A percentile compares a stretch with the other conserved stretches of the same genome.
phyloP scores from a whole-genome alignment of 2,113 vertebrate species.

The Microtus pennsylvanicus region DNA sequence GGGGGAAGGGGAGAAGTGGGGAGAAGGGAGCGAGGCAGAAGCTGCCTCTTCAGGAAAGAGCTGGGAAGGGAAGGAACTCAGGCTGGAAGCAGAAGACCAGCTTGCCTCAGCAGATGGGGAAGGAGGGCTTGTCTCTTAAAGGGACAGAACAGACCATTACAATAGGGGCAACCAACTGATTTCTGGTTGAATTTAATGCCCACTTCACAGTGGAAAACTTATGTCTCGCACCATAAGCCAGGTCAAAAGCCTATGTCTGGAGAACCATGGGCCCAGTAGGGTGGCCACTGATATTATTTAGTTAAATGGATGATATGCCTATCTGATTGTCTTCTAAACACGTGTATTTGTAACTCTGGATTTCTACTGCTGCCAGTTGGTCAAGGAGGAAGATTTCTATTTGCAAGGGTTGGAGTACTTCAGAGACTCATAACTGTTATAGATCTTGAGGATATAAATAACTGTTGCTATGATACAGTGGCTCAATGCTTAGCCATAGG shows the following conservation, averaged over 20 bases:
- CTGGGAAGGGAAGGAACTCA: no score
- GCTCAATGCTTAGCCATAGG: background rate
- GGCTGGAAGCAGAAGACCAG: no score
- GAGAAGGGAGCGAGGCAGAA: no score
- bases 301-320: background rate
- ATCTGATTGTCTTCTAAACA: background rate
- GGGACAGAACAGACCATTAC: no score
- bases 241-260: background rate
- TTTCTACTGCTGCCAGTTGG: background rate
- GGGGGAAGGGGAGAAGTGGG: no score
- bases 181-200: background rate
- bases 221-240: background rate
- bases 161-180: background rate
- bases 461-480: background rate
- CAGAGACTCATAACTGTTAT: background rate
- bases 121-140: no score
- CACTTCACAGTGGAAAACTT: background rate
- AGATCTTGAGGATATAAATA: background rate
- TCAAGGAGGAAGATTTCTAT: background rate
- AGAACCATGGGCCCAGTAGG: background rate
- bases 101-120: no score
- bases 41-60: no score
- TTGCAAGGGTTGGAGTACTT: background rate
- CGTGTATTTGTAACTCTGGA: background rate
- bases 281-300: background rate